phyloP scores from a whole-genome alignment of 1,140 invertebrate species.

The Neoseiulus cucumeris region DNA sequence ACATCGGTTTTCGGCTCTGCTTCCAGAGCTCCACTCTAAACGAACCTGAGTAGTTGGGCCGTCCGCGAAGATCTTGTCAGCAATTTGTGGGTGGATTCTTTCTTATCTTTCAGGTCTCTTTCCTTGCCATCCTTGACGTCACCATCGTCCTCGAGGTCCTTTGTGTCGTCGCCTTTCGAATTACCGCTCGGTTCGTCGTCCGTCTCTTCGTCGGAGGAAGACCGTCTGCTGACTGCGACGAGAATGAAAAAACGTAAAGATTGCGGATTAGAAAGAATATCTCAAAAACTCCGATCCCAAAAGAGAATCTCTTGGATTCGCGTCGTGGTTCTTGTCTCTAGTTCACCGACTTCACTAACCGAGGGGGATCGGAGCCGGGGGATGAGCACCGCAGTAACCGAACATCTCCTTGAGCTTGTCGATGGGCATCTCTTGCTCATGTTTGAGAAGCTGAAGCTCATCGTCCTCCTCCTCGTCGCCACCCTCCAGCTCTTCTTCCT shows the following conservation, averaged over 20 bases:
- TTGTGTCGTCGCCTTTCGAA: background rate
- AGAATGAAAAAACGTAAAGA: no score
- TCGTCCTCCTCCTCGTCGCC: constrained; percentile 55
- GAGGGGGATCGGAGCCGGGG: background rate
- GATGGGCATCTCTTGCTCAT: constrained; percentile 66
- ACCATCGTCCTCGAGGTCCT: background rate
- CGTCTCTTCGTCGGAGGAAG: constrained; percentile 15
- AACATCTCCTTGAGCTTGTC: constrained; percentile 74
- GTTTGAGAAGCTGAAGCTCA: constrained; percentile 42
- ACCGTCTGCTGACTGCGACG: constrained; percentile 15
- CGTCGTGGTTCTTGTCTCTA: background rate
- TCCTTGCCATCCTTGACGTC: background rate
- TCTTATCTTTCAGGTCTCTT: background rate
- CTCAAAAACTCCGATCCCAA: no score
- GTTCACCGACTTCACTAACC: background rate
- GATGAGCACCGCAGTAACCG: constrained; percentile 35
- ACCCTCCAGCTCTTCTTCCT: constrained; percentile 80
- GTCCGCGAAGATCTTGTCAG: background rate
- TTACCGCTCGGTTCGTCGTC: constrained; percentile 13
- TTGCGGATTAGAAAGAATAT: no score
- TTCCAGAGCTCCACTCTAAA: no score
- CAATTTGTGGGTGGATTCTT: background rate
- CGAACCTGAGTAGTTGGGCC: background rate
- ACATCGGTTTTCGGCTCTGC: no score
- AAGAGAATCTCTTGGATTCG: background rate